Conservation (phyloP, 2,888 invertebrate species). For the Ecdyonurus torrentis region DNA sequence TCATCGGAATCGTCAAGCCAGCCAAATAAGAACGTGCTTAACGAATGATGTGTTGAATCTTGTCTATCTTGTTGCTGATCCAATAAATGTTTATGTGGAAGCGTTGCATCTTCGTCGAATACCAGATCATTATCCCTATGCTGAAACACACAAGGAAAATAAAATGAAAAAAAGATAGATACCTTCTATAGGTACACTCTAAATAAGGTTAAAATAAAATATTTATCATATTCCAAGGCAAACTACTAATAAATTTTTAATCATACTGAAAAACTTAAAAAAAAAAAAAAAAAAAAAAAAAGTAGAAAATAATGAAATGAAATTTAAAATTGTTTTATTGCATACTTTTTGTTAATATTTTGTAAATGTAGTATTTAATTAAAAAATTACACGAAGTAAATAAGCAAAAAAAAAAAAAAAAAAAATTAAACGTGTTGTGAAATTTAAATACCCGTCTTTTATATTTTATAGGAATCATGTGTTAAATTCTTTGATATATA, state of each 20-base stretch:
- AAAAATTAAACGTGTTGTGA: neutral
- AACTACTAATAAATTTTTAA: neutral
- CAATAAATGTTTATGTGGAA: neutral
- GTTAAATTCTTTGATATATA: too few species aligned
- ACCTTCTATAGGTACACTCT: neutral
- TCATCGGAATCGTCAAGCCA: neutral
- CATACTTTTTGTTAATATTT: neutral
- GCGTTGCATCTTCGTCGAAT: neutral
- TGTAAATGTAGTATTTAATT: neutral
- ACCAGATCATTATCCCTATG: neutral
- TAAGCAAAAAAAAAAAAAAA: neutral
- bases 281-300: too few species aligned
- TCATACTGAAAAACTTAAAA: too few species aligned
- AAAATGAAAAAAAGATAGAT: neutral
- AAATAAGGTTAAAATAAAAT: neutral
- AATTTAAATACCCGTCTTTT: too few species aligned
- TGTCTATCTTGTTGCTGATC: neutral
- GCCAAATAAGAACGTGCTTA: neutral
- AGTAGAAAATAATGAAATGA: too few species aligned
- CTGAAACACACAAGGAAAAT: neutral
- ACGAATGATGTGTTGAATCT: neutral
- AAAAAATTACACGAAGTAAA: too few species aligned
- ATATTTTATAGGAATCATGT: too few species aligned
- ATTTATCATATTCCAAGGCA: neutral
- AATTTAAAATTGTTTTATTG: neutral